Percentiles rank a stretch among this genome's conserved stretches.
Conservation (phyloP, 1,140 invertebrate species). For the Heliothis virescens region DNA sequence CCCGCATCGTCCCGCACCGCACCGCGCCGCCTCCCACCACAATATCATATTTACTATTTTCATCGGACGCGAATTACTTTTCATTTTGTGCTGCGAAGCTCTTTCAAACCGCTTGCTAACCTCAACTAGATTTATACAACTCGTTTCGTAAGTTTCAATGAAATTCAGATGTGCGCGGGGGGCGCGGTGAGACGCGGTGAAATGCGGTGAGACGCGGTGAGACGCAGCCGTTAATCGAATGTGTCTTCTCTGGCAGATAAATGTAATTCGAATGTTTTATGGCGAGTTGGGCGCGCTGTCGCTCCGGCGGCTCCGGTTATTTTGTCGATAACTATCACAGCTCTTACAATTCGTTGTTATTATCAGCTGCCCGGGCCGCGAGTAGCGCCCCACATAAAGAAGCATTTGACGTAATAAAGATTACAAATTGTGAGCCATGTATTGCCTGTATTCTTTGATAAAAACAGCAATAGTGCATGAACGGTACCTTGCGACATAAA, state of each 20-base stretch:
- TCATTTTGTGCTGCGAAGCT: constrained; percentile 33
- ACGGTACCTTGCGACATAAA: no score
- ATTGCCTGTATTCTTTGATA: no score
- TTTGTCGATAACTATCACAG: no score
- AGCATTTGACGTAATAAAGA: no score
- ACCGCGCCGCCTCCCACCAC: constrained; percentile 5
- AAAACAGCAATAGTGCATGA: no score
- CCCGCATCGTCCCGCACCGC: neutral
- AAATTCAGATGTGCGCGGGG: constrained; percentile 2
- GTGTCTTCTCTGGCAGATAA: constrained; percentile 19
- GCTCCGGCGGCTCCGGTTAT: no score
- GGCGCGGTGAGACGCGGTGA: neutral
- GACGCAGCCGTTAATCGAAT: constrained; percentile 4
- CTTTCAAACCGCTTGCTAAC: constrained; percentile 21
- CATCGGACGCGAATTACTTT: constrained; percentile 36
- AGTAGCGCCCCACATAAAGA: no score
- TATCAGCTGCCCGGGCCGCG: no score
- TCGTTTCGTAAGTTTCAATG: constrained; percentile 37
- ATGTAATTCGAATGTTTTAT: constrained; percentile 26
- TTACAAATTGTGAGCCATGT: no score
- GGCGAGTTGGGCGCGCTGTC: neutral
- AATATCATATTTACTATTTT: constrained; percentile 42
- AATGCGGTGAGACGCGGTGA: neutral
- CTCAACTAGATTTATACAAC: constrained; percentile 25
- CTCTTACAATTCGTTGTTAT: no score